phyloP scores from a whole-genome alignment of 2,113 vertebrate species.

The Petromus typicus region DNA sequence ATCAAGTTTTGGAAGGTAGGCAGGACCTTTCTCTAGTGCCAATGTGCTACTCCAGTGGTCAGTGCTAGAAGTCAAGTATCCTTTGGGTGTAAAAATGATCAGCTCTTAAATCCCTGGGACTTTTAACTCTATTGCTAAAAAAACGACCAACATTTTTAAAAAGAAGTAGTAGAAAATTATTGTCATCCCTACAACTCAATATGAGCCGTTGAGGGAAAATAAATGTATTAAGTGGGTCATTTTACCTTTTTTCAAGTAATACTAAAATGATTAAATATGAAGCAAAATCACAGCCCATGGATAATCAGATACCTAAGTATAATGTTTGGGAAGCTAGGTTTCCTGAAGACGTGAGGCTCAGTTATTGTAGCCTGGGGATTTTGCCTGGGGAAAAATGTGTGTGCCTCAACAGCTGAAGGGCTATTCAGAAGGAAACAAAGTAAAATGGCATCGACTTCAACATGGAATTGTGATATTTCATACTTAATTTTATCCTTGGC shows the following conservation, averaged over 20 bases:
- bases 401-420: constrained; percentile 79
- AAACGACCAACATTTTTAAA: not conserved
- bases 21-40: not conserved
- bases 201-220: not conserved
- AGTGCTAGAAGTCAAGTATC: not conserved
- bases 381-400: constrained; percentile 81
- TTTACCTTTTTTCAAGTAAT: constrained; percentile 38
- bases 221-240: not conserved
- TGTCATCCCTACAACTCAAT: not conserved
- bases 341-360: constrained; percentile 65
- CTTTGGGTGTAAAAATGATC: not conserved
- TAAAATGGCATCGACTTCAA: constrained; percentile 77
- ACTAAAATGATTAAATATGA: constrained; percentile 66
- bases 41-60: not conserved
- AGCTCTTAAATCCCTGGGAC: not conserved
- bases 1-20: not conserved
- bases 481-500: constrained; percentile 77
- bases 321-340: constrained; percentile 66
- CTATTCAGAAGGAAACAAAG: constrained; percentile 80
- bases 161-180: constrained; percentile 54
- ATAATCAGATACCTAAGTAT: constrained; percentile 64
- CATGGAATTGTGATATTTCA: constrained; percentile 71
- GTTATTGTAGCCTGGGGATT: constrained; percentile 81
- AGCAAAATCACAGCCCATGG: constrained; percentile 30
- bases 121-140: constrained; percentile 41